Base-by-base conservation (phyloP, 2,113 vertebrate species). In the Notiomystis cincta region DNA sequence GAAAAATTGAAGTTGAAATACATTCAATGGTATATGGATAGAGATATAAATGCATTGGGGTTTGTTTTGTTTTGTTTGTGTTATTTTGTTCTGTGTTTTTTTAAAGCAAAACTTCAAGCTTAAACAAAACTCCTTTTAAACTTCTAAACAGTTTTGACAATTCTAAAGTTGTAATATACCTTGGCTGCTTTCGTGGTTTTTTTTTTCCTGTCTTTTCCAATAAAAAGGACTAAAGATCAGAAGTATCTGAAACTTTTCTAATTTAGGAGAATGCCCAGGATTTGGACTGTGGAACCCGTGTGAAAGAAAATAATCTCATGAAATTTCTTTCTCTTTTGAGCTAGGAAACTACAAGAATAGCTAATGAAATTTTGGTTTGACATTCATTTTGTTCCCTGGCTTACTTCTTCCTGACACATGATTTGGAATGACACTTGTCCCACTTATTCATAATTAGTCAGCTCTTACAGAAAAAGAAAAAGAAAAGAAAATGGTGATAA, bases 101-200 rank as follows among this genome's bases (percentile, higher is more conserved):
- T 24, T 7, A 2, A 82, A 83, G 2, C 4, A 70, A 38, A 79
- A 35, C 22, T 50, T 64, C 14, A 77, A 13, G 24, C 3, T 70
- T 45, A 73, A 53, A 47, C 0, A 0, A 33, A 50, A 54, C 15
- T 13, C 4, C 4, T 62, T 89, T 87, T 47, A 45, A 19, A 48
- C 1, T 78, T 91, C 4, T 50, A 62, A 21, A 60, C 4, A 53
- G 24, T 31, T 93, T 71, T 51, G 51, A 57, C n/a, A 62, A 28
- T 53, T 16, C 18, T 48, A 15, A n/a, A 11, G 7, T 31, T 58
- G 7, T 42, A 44, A 47, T 20, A 30, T 27, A 11, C 6, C 22
- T 54, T 58, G 12, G 66, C 14, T 69, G 5, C 7, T 72, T 56
- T 37, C 1, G 0, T 0, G 0, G 4, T 58, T 73, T 38, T 66